phyloP scores from a whole-genome alignment of 2,797 vertebrate genomes.

The Melanotaenia maccullochi region DNA sequence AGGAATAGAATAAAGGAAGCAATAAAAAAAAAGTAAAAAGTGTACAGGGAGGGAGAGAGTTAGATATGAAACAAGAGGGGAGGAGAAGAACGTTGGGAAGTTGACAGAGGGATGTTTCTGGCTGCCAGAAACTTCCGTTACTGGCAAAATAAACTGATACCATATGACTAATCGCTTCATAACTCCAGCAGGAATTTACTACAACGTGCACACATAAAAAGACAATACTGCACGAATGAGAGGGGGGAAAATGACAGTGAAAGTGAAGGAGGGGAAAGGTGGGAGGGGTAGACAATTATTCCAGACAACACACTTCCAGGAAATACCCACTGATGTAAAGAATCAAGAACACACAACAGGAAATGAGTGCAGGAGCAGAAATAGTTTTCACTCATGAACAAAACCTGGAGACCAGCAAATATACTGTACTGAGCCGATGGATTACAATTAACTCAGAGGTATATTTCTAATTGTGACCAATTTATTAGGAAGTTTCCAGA shows the following conservation, averaged over 20 bases:
- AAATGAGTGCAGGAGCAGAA: slow-evolving; percentile 42
- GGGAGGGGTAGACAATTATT: neutral
- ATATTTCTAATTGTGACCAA: neutral
- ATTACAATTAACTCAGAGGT: neutral
- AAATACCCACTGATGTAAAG: slow-evolving; percentile 42
- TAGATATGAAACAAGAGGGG: neutral
- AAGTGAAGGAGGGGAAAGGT: neutral
- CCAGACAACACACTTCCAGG: slow-evolving; percentile 44
- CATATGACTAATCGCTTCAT: slow-evolving; percentile 71
- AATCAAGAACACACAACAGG: slow-evolving; percentile 41
- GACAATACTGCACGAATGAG: neutral
- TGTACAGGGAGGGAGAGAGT: neutral
- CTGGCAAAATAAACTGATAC: slow-evolving; percentile 71
- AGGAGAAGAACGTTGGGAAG: slow-evolving; percentile 6
- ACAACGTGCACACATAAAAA: slow-evolving; percentile 26
- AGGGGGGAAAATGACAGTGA: neutral
- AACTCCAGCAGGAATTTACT: slow-evolving; percentile 59
- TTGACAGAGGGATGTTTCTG: slow-evolving; percentile 38
- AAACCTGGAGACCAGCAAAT: neutral
- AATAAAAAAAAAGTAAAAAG: slow-evolving; percentile 16
- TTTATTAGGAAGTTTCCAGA: neutral
- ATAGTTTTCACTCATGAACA: slow-evolving; percentile 7
- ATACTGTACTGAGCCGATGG: neutral
- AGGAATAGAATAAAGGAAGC: slow-evolving; percentile 16
- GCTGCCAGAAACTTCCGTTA: slow-evolving; percentile 68